phyloP scores from a whole-genome alignment of 2,113 vertebrate genomes.

The Odontesthes bonariensis region DNA sequence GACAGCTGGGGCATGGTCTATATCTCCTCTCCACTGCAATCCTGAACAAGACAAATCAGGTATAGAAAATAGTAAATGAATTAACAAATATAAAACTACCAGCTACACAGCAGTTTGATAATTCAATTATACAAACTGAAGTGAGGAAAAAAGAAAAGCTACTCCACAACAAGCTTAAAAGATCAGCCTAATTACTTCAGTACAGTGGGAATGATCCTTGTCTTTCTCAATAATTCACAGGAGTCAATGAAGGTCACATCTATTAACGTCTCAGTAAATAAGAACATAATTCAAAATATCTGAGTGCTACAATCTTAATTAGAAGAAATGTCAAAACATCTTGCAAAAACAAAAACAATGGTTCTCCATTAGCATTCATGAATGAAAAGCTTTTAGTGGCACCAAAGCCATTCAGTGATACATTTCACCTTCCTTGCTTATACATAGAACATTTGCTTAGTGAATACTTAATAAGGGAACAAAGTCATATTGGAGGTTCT shows the following conservation, averaged over 20 bases:
- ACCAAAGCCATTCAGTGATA: conserved; percentile 23
- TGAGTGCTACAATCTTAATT: conserved; percentile 40
- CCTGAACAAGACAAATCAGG: too few species aligned
- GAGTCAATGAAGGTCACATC: conserved; percentile 17
- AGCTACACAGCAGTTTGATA: background rate
- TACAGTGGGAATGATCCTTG: background rate
- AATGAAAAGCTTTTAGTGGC: conserved; percentile 25
- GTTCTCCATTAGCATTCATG: conserved; percentile 47
- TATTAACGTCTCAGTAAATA: conserved; percentile 41
- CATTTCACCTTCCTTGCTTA: conserved; percentile 13
- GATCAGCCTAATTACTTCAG: background rate
- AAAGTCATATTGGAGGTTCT: conserved; percentile 52
- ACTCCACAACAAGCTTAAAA: background rate
- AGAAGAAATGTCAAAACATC: conserved; percentile 49
- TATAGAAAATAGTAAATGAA: background rate
- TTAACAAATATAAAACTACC: background rate
- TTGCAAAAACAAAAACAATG: conserved; percentile 20
- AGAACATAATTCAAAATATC: conserved; percentile 31
- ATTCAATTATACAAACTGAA: background rate
- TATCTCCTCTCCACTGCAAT: too few species aligned
- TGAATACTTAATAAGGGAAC: conserved; percentile 27
- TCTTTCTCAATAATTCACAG: conserved; percentile 1
- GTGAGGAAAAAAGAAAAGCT: conserved; percentile 3
- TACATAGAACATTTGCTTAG: conserved; percentile 36
- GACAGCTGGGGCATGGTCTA: too few species aligned